phyloP scores from a whole-genome alignment of 2,797 vertebrate genomes.

The Delichon dasypus region DNA sequence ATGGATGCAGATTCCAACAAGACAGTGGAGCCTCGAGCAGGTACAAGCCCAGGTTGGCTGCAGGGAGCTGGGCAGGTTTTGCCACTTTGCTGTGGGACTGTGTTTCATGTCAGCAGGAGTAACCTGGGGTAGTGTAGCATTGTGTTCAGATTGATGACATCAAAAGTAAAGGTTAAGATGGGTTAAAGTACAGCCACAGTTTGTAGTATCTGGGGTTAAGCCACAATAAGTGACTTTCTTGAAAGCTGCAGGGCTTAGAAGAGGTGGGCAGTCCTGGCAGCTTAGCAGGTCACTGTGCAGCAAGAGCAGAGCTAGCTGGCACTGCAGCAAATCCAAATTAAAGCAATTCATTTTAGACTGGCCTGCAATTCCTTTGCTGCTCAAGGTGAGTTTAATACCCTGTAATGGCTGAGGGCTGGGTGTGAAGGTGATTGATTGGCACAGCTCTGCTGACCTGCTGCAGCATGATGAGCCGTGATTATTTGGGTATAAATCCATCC shows the following conservation, averaged over 20 bases:
- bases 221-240: neutral
- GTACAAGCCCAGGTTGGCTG: constrained; percentile 40
- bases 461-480: neutral
- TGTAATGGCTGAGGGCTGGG: neutral
- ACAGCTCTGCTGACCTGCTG: neutral
- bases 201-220: neutral
- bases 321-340: neutral
- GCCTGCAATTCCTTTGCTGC: neutral
- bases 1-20: constrained; percentile 87
- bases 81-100: neutral
- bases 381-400: neutral
- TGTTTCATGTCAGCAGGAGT: neutral
- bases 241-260: neutral
- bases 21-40: constrained; percentile 87
- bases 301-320: neutral
- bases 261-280: neutral
- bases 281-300: neutral
- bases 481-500: neutral
- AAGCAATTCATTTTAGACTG: neutral
- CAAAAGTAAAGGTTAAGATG: neutral
- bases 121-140: neutral
- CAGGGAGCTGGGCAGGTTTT: neutral
- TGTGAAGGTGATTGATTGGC: neutral
- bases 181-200: neutral
- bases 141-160: neutral